phyloP scores from a whole-genome alignment of 92 coral and sea anemone species.

The Chrysogorgia sp. region DNA sequence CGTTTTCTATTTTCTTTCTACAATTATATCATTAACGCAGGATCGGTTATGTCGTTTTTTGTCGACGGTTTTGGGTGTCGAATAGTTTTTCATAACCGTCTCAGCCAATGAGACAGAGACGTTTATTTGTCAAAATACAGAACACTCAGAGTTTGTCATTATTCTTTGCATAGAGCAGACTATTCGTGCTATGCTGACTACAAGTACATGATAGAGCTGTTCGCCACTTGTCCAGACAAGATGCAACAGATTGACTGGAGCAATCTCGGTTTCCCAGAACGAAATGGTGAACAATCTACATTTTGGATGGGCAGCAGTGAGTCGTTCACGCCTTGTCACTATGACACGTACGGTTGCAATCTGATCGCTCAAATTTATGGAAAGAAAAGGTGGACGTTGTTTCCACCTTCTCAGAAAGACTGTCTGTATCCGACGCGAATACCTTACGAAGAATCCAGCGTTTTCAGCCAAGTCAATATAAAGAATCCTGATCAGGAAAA shows the following conservation, averaged over 20 bases:
- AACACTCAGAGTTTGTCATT: slow-evolving; percentile 10
- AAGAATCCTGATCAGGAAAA: slow-evolving; percentile 65
- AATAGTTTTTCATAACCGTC: background rate
- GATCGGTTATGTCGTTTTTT: background rate
- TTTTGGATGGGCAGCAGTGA: slow-evolving; percentile 96
- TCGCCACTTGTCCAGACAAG: slow-evolving; percentile 69
- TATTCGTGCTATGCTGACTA: slow-evolving; percentile 99
- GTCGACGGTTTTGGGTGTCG: background rate
- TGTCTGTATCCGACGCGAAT: slow-evolving; percentile 88
- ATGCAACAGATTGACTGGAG: slow-evolving; percentile 76
- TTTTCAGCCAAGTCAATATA: slow-evolving; percentile 83
- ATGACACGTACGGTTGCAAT: slow-evolving; percentile 96
- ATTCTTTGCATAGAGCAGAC: slow-evolving; percentile 64
- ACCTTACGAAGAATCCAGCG: slow-evolving; percentile 98
- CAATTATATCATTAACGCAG: too few relatives aligned
- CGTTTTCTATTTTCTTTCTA: too few relatives aligned
- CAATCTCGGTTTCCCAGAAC: slow-evolving; percentile 78
- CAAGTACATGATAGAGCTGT: slow-evolving; percentile 92
- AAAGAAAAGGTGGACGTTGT: slow-evolving; percentile 83
- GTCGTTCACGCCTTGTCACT: slow-evolving; percentile 88
- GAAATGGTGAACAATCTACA: slow-evolving; percentile 89
- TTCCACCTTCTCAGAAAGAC: slow-evolving; percentile 73
- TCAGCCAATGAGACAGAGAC: background rate
- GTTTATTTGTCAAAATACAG: background rate
- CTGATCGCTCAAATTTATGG: slow-evolving; percentile 96